Base-by-base conservation (phyloP, 2,113 vertebrate genomes). In the Micromys minutus region DNA sequence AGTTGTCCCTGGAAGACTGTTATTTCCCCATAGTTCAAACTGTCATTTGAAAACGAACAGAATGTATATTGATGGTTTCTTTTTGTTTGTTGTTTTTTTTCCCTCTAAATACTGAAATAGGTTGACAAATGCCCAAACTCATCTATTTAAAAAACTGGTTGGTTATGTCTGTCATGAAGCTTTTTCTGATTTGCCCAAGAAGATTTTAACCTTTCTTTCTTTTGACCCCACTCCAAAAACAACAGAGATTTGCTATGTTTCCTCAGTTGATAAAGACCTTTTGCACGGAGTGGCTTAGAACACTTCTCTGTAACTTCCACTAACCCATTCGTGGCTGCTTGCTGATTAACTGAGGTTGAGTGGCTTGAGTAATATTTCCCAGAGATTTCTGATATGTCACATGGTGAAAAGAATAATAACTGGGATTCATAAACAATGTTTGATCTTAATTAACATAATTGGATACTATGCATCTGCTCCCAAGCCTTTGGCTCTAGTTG, bases 141-240 rank as follows among this genome's bases (percentile, higher is more conserved):
- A 89, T 36, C 36, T 5, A 86, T n/a, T 67, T 71, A 81, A 72
- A 52, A n/a, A 45, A 15, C 52, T 91, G 39, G 39, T 39, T 71
- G 85, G 26, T 22, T 36, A 21, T 10, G 29, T 3, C 11, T 26
- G 63, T 65, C 11, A 19, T 17, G 55, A 84, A 79, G 21, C 3
- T 9, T 92, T 87, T 90, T 85, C 92, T 92, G 55, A 84, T 55
- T 93, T 42, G 74, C 22, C 21, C 24, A 55, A 47, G n/a, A 39
- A 57, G 8, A 65, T 45, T 42, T 84, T 79, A 89, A 65, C 26
- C 16, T 85, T 34, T 21, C 52, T 17, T 26, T 72, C 31, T 61
- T 88, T 91, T 57, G 63, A 39, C 4, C 21, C 7, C 8, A 0
- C 34, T 81, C n/a, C 52, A 21, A 11, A 59, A 77, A 17, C 67